Conservation (phyloP, 2,113 vertebrate genomes). For the Actenoides hombroni region DNA sequence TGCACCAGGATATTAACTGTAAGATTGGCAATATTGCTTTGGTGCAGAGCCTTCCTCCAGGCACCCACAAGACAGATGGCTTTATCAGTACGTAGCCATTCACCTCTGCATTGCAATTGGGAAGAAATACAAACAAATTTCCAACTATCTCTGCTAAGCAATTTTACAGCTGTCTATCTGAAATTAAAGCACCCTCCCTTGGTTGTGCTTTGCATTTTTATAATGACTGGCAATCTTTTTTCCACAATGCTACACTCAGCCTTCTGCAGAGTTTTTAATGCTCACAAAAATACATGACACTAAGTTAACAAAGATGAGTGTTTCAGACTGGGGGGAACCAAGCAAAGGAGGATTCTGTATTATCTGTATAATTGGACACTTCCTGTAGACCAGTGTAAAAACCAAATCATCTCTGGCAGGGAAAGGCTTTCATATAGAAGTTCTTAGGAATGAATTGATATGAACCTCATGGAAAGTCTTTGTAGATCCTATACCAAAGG, state of each 20-base stretch:
- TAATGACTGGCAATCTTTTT: background rate
- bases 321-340: background rate
- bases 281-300: background rate
- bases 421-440: background rate
- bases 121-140: conserved; percentile 33
- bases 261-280: background rate
- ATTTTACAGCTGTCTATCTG: conserved; percentile 36
- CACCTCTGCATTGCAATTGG: conserved; percentile 25
- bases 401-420: background rate
- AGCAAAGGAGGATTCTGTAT: background rate
- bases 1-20: conserved; percentile 37
- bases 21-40: conserved; percentile 31
- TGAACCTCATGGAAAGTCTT: background rate
- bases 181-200: conserved; percentile 34
- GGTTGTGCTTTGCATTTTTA: conserved; percentile 37
- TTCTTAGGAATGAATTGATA: background rate
- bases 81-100: conserved; percentile 50
- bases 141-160: conserved; percentile 20
- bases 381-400: background rate
- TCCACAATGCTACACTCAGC: background rate
- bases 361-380: background rate
- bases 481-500: background rate
- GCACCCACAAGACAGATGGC: conserved; percentile 43
- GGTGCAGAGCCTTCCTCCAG: conserved; percentile 28
- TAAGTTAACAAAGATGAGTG: background rate